Evolutionary conservation across 1,140 invertebrate species (phyloP).

Genomic region (Stenopsyche tienmushanensis): DNA sequence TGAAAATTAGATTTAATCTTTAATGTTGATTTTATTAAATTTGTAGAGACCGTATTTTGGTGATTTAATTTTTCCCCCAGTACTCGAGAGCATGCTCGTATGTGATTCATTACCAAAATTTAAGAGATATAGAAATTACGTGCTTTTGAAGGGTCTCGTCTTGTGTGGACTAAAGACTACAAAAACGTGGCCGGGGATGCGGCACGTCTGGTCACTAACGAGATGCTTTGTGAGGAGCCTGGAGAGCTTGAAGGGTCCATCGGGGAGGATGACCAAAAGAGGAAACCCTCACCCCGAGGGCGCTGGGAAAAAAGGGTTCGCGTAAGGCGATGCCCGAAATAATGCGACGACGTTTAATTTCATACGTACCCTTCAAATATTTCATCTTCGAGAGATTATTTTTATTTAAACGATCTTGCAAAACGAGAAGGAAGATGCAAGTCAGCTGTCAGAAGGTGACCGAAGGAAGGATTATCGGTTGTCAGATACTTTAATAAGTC

Average conservation of each 20-base stretch:
- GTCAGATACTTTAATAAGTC: constrained; percentile 16
- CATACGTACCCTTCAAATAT: neutral
- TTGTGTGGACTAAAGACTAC: neutral
- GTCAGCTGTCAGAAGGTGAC: too few relatives aligned
- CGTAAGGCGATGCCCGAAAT: too few relatives aligned
- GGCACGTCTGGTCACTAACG: constrained; percentile 33
- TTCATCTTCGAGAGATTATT: too few relatives aligned
- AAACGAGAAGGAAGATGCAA: too few relatives aligned
- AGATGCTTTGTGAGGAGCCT: constrained; percentile 35
- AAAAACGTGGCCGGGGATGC: constrained; percentile 11
- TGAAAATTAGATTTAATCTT: too few relatives aligned
- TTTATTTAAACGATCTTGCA: too few relatives aligned
- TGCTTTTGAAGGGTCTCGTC: constrained; percentile 5
- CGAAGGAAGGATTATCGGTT: constrained; percentile 7
- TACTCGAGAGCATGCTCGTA: too few relatives aligned
- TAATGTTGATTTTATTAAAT: too few relatives aligned
- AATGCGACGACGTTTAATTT: constrained; percentile 1
- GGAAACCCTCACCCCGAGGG: constrained; percentile 12
- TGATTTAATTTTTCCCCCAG: too few relatives aligned
- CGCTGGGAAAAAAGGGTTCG: constrained; percentile 10
- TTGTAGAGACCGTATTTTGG: too few relatives aligned
- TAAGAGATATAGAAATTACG: constrained; percentile 4
- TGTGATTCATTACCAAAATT: too few relatives aligned
- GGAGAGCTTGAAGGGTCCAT: constrained; percentile 14
- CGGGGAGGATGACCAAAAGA: constrained; percentile 16